phyloP scores from a whole-genome alignment of 2,797 vertebrate genomes.

The Urocyon cinereoargenteus region DNA sequence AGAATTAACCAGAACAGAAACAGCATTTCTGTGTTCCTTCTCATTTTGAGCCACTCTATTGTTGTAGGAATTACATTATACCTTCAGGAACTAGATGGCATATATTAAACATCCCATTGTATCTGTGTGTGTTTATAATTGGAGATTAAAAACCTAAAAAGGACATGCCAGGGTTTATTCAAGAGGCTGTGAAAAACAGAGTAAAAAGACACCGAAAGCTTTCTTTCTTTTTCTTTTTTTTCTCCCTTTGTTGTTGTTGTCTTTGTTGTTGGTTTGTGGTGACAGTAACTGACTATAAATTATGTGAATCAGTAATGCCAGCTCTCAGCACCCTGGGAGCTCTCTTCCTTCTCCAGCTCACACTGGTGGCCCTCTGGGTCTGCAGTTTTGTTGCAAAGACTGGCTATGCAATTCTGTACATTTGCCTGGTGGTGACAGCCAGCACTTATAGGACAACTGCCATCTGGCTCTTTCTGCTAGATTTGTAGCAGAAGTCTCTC shows the following conservation, averaged over 20 bases:
- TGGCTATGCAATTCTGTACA: slow-evolving; percentile 11
- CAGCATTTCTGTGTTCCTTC: not conserved
- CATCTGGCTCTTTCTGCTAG: slow-evolving; percentile 63
- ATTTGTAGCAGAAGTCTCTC: not conserved
- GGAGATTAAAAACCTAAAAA: not conserved
- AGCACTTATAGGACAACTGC: slow-evolving; percentile 41
- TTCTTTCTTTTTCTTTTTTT: not conserved
- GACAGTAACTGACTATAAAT: slow-evolving; percentile 23
- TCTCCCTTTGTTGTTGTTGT: not conserved
- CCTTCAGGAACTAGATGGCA: not conserved
- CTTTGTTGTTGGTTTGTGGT: not conserved
- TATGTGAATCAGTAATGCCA: not conserved
- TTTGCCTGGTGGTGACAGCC: slow-evolving; percentile 63
- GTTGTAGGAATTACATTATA: not conserved
- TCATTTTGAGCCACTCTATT: not conserved
- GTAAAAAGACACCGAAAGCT: not conserved
- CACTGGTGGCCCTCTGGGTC: not conserved
- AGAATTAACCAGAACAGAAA: not conserved
- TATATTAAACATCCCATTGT: not conserved
- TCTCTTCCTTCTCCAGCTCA: not conserved
- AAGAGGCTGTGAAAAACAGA: not conserved
- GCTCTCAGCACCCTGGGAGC: not conserved
- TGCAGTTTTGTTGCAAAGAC: not conserved
- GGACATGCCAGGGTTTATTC: not conserved
- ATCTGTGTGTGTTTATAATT: not conserved